Conservation (phyloP, 2,113 vertebrate genomes). For the Chaetops frenatus region DNA sequence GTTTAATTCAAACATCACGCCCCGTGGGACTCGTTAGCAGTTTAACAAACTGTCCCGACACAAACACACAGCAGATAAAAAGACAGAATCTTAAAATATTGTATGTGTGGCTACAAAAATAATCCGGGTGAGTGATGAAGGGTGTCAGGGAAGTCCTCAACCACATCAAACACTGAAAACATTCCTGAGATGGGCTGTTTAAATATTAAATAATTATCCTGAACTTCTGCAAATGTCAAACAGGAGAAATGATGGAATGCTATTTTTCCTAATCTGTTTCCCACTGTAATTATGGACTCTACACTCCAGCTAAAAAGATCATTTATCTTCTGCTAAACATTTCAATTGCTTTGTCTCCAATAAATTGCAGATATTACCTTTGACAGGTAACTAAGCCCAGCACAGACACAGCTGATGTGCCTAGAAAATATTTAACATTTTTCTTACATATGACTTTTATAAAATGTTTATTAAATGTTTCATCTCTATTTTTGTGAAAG, state of each 20-base stretch:
- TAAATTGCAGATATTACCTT: conserved; percentile 27
- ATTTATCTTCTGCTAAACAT: not conserved
- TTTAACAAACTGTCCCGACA: not conserved
- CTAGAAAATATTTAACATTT: not conserved
- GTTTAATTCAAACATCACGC: not conserved
- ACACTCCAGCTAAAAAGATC: not conserved
- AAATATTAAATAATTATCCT: conserved; percentile 11
- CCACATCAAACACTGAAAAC: conserved; percentile 15
- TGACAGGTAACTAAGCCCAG: not conserved
- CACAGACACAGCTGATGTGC: not conserved
- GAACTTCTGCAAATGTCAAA: not conserved
- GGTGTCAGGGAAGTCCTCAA: not conserved
- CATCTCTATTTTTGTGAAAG: not conserved
- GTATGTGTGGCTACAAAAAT: not conserved
- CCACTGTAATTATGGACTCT: conserved; percentile 11
- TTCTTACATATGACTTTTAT: not conserved
- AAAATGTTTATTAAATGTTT: not conserved
- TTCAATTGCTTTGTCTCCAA: conserved; percentile 35
- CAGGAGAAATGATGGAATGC: not conserved
- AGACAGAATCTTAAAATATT: not conserved
- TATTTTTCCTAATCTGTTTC: conserved; percentile 28
- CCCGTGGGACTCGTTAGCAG: not conserved
- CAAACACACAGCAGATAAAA: not conserved
- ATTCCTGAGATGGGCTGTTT: not conserved
- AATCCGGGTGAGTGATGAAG: not conserved